These are phyloP conservation scores for Sinocyclocheilus anshuiensis DNA, from an alignment of 2,113 vertebrate species.

Conservation along the genomic window DNA sequence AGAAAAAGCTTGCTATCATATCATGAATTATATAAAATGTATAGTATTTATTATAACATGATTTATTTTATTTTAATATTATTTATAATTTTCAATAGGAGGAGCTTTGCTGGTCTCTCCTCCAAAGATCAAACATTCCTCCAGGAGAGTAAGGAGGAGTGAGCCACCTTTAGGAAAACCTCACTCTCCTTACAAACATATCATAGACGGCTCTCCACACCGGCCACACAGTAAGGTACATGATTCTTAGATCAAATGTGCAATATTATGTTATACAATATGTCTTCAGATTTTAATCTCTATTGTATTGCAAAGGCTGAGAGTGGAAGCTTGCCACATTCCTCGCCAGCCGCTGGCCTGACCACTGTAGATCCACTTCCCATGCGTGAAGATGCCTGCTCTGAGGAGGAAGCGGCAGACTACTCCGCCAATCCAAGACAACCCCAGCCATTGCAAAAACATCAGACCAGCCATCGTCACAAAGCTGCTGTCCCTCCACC, in stretches of 20 bases:
- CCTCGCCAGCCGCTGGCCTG: conserved; percentile 77
- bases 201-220: conserved; percentile 44
- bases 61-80: too few relatives aligned
- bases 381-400: conserved; percentile 73
- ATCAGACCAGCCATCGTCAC: conserved; percentile 33
- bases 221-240: conserved; percentile 44
- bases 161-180: conserved; percentile 57
- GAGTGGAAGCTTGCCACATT: background rate
- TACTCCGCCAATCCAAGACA: conserved; percentile 40
- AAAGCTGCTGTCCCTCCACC: conserved; percentile 31
- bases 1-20: background rate
- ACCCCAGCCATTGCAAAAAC: conserved; percentile 42
- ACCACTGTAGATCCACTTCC: conserved; percentile 81
- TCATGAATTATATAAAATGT: too few relatives aligned
- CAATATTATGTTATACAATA: background rate
- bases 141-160: conserved; percentile 62
- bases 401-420: conserved; percentile 42
- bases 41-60: too few relatives aligned
- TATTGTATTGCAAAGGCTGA: conserved; percentile 38
- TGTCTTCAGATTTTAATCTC: background rate
- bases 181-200: conserved; percentile 59
- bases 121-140: conserved; percentile 66
- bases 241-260: background rate
- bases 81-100: conserved; percentile 66
- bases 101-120: conserved; percentile 80